A percentile compares a stretch with the other conserved stretches of the same genome.
Conservation (phyloP, 2,113 vertebrate genomes). For the Engraulis encrasicolus region DNA sequence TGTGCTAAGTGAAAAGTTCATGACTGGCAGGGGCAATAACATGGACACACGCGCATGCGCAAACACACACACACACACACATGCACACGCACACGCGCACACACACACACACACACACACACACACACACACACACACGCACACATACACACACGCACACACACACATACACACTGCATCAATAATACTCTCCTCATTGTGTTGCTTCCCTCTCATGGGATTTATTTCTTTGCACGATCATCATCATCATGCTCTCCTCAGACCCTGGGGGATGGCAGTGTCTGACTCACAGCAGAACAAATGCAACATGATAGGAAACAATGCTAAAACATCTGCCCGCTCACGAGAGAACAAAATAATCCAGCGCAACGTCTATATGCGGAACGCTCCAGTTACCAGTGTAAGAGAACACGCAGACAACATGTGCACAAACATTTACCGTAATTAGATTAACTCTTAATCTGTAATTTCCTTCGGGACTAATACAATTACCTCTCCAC, state of each 20-base stretch:
- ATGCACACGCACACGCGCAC: not conserved
- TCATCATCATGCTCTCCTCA: not conserved
- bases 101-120: not conserved
- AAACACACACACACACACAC: not conserved
- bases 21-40: not conserved
- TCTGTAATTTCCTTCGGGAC: too few relatives aligned
- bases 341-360: not conserved
- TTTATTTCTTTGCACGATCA: not conserved
- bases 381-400: too few relatives aligned
- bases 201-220: not conserved
- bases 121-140: not conserved
- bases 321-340: not conserved
- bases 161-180: not conserved
- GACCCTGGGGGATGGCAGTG: not conserved
- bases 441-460: too few relatives aligned
- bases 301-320: not conserved
- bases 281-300: not conserved
- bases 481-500: too few relatives aligned
- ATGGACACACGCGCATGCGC: not conserved
- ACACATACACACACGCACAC: not conserved
- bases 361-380: not conserved
- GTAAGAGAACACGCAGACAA: too few relatives aligned
- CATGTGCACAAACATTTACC: too few relatives aligned
- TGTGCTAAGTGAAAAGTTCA: constrained; percentile 1
- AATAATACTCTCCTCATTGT: too few relatives aligned